phyloP scores from a whole-genome alignment of 2,113 vertebrate genomes.

The Mobula birostris region DNA sequence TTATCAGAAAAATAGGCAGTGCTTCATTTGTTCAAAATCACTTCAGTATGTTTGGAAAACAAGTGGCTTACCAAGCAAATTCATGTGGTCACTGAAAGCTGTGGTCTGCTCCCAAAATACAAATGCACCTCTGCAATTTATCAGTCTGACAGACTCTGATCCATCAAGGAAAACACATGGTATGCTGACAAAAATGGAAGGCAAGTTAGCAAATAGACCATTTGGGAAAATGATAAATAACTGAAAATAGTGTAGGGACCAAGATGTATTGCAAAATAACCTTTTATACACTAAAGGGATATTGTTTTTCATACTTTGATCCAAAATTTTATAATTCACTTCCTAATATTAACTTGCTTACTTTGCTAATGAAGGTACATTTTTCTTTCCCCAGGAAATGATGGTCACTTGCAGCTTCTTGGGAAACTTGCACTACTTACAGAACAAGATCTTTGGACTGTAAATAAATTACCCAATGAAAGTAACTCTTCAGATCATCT shows the following conservation, averaged over 20 bases:
- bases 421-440: slow-evolving; percentile 74
- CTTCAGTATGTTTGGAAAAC: neutral
- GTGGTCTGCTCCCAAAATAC: neutral
- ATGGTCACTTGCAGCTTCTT: slow-evolving; percentile 72
- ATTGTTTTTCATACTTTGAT: neutral
- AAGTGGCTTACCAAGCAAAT: neutral
- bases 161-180: neutral
- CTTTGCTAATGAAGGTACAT: neutral
- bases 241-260: neutral
- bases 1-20: neutral
- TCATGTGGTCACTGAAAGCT: neutral
- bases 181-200: neutral
- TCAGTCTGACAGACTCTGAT: neutral
- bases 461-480: slow-evolving; percentile 78
- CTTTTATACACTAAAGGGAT: neutral
- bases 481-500: slow-evolving; percentile 86
- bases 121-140: neutral
- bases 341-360: neutral
- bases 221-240: neutral
- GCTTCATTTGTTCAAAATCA: neutral
- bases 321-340: neutral
- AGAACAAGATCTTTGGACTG: slow-evolving; percentile 69
- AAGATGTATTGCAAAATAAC: neutral
- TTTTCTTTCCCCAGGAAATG: slow-evolving; percentile 47
- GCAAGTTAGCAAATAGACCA: neutral